These are phyloP conservation scores for Atherinomorus stipes DNA, from an alignment of 2,113 vertebrate species.

Conservation along the genomic window DNA sequence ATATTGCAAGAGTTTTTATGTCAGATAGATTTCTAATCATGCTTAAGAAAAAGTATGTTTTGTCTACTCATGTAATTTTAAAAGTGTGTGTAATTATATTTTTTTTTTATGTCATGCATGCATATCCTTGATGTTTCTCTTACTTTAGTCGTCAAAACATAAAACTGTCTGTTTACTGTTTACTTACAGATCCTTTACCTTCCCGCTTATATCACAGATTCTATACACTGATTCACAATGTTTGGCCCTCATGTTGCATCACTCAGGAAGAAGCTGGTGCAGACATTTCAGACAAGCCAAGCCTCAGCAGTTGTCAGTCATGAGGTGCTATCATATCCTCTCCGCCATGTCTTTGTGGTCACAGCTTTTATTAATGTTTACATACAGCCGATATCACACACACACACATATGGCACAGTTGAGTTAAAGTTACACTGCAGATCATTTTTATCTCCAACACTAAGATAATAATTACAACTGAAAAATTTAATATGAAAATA, in stretches of 20 bases:
- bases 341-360: not conserved
- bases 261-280: slow-evolving; percentile 31
- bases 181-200: not conserved
- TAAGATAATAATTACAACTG: not conserved
- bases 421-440: not conserved
- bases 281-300: slow-evolving; percentile 21
- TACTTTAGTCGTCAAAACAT: slow-evolving; percentile 21
- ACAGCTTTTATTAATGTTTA: slow-evolving; percentile 42
- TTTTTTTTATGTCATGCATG: slow-evolving; percentile 13
- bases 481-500: not conserved
- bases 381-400: slow-evolving; percentile 12
- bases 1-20: not conserved
- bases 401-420: slow-evolving; percentile 39
- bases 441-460: slow-evolving; percentile 9
- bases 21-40: not conserved
- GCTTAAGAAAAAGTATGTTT: not conserved
- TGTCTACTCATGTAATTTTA: not conserved
- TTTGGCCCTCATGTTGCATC: slow-evolving; percentile 29
- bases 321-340: not conserved
- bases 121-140: slow-evolving; percentile 21
- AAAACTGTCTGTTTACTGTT: slow-evolving; percentile 7
- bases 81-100: not conserved
- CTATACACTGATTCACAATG: slow-evolving; percentile 29
- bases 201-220: not conserved
- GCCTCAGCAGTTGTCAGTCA: not conserved